Evolutionary conservation across 1,140 invertebrate species (phyloP).

Genomic region (Lordiphosa clarofinis): DNA sequence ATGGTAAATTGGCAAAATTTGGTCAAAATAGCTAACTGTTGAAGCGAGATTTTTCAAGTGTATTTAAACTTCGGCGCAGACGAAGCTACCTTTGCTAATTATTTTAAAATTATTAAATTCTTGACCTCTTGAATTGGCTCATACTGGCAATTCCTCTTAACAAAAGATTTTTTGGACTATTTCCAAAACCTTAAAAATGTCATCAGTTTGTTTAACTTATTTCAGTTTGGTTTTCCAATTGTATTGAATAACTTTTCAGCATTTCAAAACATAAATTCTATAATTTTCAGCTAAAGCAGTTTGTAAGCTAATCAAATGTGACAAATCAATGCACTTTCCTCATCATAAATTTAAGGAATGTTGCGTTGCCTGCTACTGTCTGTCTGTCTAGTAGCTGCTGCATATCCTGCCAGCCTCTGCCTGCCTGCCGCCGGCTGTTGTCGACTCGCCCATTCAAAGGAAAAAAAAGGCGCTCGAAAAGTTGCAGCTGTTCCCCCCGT

Average conservation of each 20-base stretch:
- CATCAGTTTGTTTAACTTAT: too few relatives aligned
- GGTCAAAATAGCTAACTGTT: too few relatives aligned
- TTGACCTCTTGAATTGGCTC: too few relatives aligned
- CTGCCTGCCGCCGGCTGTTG: slow-evolving; percentile 29
- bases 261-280: not conserved
- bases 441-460: slow-evolving; percentile 45
- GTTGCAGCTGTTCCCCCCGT: slow-evolving; percentile 60
- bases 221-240: too few relatives aligned
- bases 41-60: too few relatives aligned
- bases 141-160: too few relatives aligned
- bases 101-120: too few relatives aligned
- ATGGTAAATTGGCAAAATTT: too few relatives aligned
- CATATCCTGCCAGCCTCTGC: slow-evolving; percentile 65
- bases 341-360: slow-evolving; percentile 4
- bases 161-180: too few relatives aligned
- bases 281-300: slow-evolving; percentile 1
- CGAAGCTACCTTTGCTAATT: too few relatives aligned
- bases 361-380: slow-evolving; percentile 5
- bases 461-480: slow-evolving; percentile 62
- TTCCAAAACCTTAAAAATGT: too few relatives aligned
- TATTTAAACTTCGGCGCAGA: too few relatives aligned
- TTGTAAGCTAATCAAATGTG: slow-evolving; percentile 23
- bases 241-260: slow-evolving; percentile 21
- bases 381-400: slow-evolving; percentile 23
- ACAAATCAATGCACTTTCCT: slow-evolving; percentile 56